A percentile compares a stretch with the other conserved stretches of the same genome.
phyloP scores from a whole-genome alignment of 2,888 invertebrate species.

The Himalopsyche tibetana region DNA sequence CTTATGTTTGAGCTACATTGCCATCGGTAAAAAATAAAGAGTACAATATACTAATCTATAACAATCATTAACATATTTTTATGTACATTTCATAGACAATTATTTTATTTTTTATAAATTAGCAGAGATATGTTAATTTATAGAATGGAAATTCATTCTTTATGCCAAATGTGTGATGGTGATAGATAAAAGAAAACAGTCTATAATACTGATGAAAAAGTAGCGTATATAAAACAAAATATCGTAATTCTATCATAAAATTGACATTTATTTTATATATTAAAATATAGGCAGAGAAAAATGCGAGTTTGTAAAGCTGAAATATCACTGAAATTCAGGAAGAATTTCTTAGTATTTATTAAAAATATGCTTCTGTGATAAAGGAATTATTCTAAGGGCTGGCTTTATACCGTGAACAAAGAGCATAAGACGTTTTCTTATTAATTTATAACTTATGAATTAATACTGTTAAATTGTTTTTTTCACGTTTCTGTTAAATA shows the following conservation, averaged over 20 bases:
- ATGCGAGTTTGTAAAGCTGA: conserved; percentile 65
- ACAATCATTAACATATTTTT: conserved; percentile 65
- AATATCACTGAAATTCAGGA: conserved; percentile 65
- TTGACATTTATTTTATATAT: conserved; percentile 27
- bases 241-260: conserved; percentile 39
- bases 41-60: conserved; percentile 64
- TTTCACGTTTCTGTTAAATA: neutral
- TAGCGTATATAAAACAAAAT: conserved; percentile 7
- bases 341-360: conserved; percentile 63
- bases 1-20: conserved; percentile 24
- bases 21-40: conserved; percentile 53
- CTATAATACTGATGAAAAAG: conserved; percentile 31
- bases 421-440: neutral
- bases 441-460: neutral
- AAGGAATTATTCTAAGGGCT: conserved; percentile 60
- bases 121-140: conserved; percentile 60
- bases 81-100: conserved; percentile 58
- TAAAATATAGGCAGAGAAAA: conserved; percentile 64
- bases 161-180: conserved; percentile 47
- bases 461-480: neutral
- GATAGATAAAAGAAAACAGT: neutral
- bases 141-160: conserved; percentile 52
- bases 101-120: conserved; percentile 52
- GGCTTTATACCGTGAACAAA: conserved; percentile 48
- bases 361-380: conserved; percentile 48